Base-by-base conservation (phyloP, 2,113 vertebrate genomes). In the Xiphias gladius region DNA sequence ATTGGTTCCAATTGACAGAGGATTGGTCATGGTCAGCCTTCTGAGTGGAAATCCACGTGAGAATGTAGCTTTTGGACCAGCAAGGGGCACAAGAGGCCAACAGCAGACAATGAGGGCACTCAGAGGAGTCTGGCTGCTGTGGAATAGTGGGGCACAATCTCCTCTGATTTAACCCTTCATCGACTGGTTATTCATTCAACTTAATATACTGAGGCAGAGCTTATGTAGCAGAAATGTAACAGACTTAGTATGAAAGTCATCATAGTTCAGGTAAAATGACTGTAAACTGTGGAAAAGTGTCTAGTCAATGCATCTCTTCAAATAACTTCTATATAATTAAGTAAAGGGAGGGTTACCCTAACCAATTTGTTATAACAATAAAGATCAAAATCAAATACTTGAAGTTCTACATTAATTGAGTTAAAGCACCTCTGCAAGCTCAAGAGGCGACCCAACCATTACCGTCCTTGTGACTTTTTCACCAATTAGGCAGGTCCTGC, bases 11-110 rank as follows among this genome's bases (percentile, higher is more conserved):
- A 94, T 90, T 93, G 93, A 93, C 89, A 91, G 92, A 92, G 90
- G 92, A 95, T 93, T 94, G 93, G 94, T 94, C 94, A 95, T 86
- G 92, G 93, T 95, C 93, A 91, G 92, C 89, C 89, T 94, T 94
- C 87, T 72, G 90, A 90, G 92, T 93, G 86, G 87, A 96, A 96
- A 96, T 95, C 94, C 94, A 93, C 92, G 94, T 94, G 94, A 95
- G 95, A 95, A 95, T 92, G 88, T 87, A 83, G 87, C 90, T 81
- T 81, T 91, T 88, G 83, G 88, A 91, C 89, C 92, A 91, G 92
- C 88, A 61, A 93, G 91, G 92, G 91, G 89, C 88, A 89, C 78
- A 91, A 89, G 90, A 91, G 92, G 92, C 91, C 88, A 92, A 86
- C 63, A 66, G 72, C 82, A 88, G 87, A 95, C 94, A 93, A 95